Base-by-base conservation (phyloP, 2,113 vertebrate species). In the Coptodon rendalli region DNA sequence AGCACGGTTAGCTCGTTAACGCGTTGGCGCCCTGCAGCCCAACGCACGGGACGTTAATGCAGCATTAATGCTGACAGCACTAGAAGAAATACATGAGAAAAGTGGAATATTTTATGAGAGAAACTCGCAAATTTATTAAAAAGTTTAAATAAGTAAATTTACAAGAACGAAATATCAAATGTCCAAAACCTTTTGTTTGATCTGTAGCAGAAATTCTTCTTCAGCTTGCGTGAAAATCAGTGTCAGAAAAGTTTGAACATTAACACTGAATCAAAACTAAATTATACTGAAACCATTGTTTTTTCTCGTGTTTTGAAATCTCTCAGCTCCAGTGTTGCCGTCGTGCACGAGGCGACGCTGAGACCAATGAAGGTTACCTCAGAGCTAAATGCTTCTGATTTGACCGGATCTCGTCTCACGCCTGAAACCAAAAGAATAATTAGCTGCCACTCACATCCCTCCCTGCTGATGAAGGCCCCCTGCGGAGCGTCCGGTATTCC, bases 401-500 rank as follows among this genome's bases (percentile, higher is more conserved):
- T n/a, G 27, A 17, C 14, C 5, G 14, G 38, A 16, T 76, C 0
- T 78, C 1, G 10, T 29, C 29, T 63, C 6, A 43, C 3, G 7
- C 34, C 27, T 45, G 54, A 66, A 66, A 54, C 31, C 78, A 56
- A 52, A 24, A 40, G 9, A 56, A n/a, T 17, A 31, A 53, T 61
- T 27, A 38, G 53, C 38, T 2, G 27, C 53, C 88, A 99, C 98
- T 93, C 95, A 99, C 99, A 98, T 96, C 98, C 98, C 96, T 99
- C 98, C 91, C 98, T 97, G 96, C 98, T 99, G 96, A 99, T 97
- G 91, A 99, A 99, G 71, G 99, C 99, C 17, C 99, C 99, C 89
- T 99, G 98, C 0, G 98, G 99, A 2, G 97, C 95, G 66, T 98
- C 97, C 0, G 99, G 99, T 71, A 99, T 95, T 71, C 99, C 99